Base-by-base conservation (phyloP, 2,113 vertebrate genomes). In the Cyprinodon variegatus region DNA sequence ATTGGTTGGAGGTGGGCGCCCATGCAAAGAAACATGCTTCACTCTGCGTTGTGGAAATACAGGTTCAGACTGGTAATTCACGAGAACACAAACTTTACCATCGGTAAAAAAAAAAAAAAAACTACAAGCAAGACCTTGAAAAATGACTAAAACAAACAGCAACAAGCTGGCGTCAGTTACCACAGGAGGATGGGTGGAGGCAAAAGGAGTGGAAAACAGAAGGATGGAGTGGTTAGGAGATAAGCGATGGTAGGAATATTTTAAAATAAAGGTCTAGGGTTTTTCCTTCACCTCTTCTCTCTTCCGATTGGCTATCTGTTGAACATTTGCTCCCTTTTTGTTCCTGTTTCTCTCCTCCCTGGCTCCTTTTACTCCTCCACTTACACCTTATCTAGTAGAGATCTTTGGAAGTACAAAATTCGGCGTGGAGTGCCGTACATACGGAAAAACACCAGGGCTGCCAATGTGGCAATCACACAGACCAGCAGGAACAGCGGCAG, bases 311-410 rank as follows among this genome's bases (percentile, higher is more conserved):
- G 11, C 60, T 69, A 70, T 83, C 72, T 73, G 22, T 63, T 53
- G 1, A 57, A 79, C 50, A 37, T 78, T 72, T 68, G 59, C 68
- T 70, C 69, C 65, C 73, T 43, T 40, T 29, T n/a, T 68, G 50
- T 72, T 60, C 68, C 46, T 11, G 38, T 74, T 70, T 77, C 69
- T 15, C 66, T 50, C 72, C 81, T 70, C 46, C 60, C 61, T 66
- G 59, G 53, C 53, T 72, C 61, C 53, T 22, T 48, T 61, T 65
- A 65, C 63, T 68, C 22, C 60, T 66, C 67, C 41, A 6, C 85
- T 92, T 97, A 98, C 91, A 97, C 96, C 89, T 96, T 96, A 93
- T 97, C 96, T 90, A 97, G 92, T 93, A 97, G 90, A 68, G 96
- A 97, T 20, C 96, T 95, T 83, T 97, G 95, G 93, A 95, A 97